phyloP scores from a whole-genome alignment of 2,888 invertebrate species.

The Hecatera dysodea region DNA sequence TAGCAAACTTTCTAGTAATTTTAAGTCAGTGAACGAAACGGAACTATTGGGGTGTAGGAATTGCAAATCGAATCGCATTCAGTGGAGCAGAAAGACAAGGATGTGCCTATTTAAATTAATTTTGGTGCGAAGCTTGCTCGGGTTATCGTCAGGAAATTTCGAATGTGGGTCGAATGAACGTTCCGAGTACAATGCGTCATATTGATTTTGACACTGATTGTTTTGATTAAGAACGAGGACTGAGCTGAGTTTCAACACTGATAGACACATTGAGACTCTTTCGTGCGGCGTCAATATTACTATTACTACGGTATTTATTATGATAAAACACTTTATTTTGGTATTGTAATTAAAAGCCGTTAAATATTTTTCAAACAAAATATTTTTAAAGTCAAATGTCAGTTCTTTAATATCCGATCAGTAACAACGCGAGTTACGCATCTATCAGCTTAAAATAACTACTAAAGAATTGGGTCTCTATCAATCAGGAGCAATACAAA shows the following conservation, averaged over 20 bases:
- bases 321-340: background rate
- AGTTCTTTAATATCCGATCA: conserved; percentile 6
- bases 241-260: conserved; percentile 28
- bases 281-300: background rate
- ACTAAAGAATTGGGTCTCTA: conserved; percentile 53
- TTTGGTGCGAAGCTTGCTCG: conserved; percentile 71
- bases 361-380: conserved; percentile 1
- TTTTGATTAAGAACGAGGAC: conserved; percentile 15
- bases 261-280: conserved; percentile 5
- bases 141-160: conserved; percentile 69
- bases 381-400: conserved; percentile 1
- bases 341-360: background rate
- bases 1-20: conserved; percentile 82
- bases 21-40: conserved; percentile 83
- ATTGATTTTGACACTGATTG: conserved; percentile 53
- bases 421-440: conserved; percentile 16
- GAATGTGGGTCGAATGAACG: conserved; percentile 66
- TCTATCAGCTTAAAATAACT: conserved; percentile 46
- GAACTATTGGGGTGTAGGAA: conserved; percentile 84
- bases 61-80: conserved; percentile 85
- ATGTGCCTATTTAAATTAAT: conserved; percentile 87
- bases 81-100: conserved; percentile 85
- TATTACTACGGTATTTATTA: no score
- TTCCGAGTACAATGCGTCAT: conserved; percentile 52
- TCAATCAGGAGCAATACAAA: conserved; percentile 57